These are phyloP conservation scores for human DNA, from an alignment of 2,113 vertebrate genomes.

Conservation along the genomic window GRCh38 chr14:53508001-53508500, in stretches of 20 bases:
- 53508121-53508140: neutral
- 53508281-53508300: neutral
- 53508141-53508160: neutral
- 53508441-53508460: neutral
- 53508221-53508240: neutral
- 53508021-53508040: neutral
- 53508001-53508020: neutral
- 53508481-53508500: slow-evolving; percentile 19
- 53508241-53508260: neutral
- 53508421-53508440: neutral
- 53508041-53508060: neutral
- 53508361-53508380: neutral
- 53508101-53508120: neutral
- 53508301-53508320: neutral
- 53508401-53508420: neutral
- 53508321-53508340: neutral
- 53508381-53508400: neutral
- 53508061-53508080: neutral
- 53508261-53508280: neutral
- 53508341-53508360: neutral
- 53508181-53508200: neutral
- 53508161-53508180: neutral
- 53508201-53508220: neutral
- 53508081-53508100: neutral
- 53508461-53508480: neutral